A percentile compares a stretch with the other conserved stretches of the same genome.
Evolutionary conservation across 2,888 invertebrate species (phyloP).

Genomic region (Diabrotica balteata): DNA sequence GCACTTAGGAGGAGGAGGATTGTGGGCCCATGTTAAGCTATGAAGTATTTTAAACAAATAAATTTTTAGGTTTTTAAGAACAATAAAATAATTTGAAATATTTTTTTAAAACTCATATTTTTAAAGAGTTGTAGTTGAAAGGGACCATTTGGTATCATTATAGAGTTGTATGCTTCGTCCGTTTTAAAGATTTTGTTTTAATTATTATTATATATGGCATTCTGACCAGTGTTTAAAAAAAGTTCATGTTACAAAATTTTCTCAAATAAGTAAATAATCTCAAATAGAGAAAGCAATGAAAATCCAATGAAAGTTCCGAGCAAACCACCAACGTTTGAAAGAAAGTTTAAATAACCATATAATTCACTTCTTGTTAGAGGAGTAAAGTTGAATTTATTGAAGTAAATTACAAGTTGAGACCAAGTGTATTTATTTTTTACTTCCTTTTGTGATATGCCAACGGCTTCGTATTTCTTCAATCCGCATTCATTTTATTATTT

Average conservation of each 20-base stretch:
- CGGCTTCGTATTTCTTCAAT: conserved; percentile 39
- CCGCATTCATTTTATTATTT: conserved; percentile 48
- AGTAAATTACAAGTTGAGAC: conserved; percentile 44
- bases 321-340: conserved; percentile 50
- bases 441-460: conserved; percentile 25
- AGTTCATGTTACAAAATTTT: conserved; percentile 42
- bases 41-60: no score
- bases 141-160: no score
- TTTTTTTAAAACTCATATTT: no score
- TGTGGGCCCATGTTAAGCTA: no score
- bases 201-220: no score
- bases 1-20: no score
- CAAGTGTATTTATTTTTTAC: conserved; percentile 41
- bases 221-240: conserved; percentile 45
- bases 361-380: conserved; percentile 48
- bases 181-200: no score
- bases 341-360: conserved; percentile 47
- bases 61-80: no score
- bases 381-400: conserved; percentile 43
- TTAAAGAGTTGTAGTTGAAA: no score
- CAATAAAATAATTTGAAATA: no score
- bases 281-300: conserved; percentile 45
- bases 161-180: no score
- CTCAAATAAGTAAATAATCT: conserved; percentile 47
- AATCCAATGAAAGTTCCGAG: conserved; percentile 49